phyloP scores from a whole-genome alignment of 2,888 invertebrate genomes.

The Glyphotaelius pellucidus region DNA sequence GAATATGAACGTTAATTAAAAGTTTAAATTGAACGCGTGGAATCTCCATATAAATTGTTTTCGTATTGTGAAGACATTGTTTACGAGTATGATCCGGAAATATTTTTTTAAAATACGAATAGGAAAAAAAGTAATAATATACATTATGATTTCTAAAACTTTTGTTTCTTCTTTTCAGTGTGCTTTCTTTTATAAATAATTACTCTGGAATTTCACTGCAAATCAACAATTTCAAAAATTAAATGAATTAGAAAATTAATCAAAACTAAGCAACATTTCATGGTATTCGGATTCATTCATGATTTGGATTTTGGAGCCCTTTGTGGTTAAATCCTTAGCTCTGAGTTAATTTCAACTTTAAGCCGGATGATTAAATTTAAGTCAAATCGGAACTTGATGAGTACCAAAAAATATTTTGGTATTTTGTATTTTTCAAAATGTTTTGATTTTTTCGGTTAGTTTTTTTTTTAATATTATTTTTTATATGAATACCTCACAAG shows the following conservation, averaged over 20 bases:
- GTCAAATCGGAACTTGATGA: too few relatives aligned
- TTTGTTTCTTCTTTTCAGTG: neutral
- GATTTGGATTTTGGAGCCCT: too few relatives aligned
- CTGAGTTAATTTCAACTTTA: too few relatives aligned
- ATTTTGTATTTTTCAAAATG: too few relatives aligned
- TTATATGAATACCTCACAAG: too few relatives aligned
- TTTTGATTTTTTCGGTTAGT: too few relatives aligned
- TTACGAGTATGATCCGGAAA: neutral
- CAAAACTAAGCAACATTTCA: neutral
- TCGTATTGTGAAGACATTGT: neutral
- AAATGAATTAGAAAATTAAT: neutral
- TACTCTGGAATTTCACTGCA: neutral
- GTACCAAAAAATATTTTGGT: too few relatives aligned
- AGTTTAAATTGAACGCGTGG: neutral
- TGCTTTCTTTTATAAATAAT: neutral
- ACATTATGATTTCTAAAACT: neutral
- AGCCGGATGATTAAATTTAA: too few relatives aligned
- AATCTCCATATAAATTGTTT: neutral
- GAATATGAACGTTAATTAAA: conserved; percentile 20
- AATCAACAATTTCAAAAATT: neutral
- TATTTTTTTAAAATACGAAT: neutral
- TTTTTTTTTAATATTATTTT: too few relatives aligned
- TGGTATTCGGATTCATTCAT: too few relatives aligned
- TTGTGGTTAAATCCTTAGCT: too few relatives aligned
- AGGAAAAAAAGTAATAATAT: neutral